A percentile compares a stretch with the other conserved stretches of the same genome.
Evolutionary conservation across 2,797 vertebrate genomes (phyloP).

Genomic region (Lepidocolaptes lacrymiger): DNA sequence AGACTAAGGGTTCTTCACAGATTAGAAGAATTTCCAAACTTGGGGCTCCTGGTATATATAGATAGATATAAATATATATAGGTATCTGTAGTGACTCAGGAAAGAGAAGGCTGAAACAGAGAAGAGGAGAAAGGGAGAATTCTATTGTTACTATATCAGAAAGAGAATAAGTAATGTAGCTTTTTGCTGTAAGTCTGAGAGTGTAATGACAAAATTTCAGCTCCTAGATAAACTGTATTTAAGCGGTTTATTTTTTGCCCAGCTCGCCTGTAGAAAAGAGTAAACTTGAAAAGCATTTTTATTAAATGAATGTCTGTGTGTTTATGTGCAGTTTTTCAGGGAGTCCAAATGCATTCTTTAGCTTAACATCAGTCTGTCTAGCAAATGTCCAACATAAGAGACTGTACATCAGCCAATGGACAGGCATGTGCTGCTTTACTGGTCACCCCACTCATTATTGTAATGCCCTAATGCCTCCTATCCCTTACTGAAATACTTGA

Average conservation of each 20-base stretch:
- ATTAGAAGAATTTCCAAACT: constrained; percentile 66
- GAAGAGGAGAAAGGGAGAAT: constrained; percentile 17
- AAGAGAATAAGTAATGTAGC: neutral
- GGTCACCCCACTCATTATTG: neutral
- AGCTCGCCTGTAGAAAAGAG: neutral
- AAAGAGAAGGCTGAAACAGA: neutral
- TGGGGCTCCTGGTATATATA: constrained; percentile 10
- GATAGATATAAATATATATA: too few relatives aligned
- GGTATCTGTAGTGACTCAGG: neutral
- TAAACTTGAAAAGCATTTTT: neutral
- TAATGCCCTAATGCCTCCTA: neutral
- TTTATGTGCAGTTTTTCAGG: neutral
- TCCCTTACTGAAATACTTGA: neutral
- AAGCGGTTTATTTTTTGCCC: neutral
- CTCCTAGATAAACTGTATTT: neutral
- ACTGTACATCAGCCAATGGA: constrained; percentile 4
- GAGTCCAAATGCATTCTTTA: neutral
- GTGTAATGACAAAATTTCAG: neutral
- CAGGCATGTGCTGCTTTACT: constrained; percentile 36
- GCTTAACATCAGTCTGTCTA: neutral
- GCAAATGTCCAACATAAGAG: constrained; percentile 18
- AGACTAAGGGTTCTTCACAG: constrained; percentile 22
- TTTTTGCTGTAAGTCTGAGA: neutral
- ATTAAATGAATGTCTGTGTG: neutral
- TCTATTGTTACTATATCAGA: neutral